Evolutionary conservation across 1,140 invertebrate genomes (phyloP), one percentile per base, ranked within the genome.

Genomic region (Euwallacea similis): DNA sequence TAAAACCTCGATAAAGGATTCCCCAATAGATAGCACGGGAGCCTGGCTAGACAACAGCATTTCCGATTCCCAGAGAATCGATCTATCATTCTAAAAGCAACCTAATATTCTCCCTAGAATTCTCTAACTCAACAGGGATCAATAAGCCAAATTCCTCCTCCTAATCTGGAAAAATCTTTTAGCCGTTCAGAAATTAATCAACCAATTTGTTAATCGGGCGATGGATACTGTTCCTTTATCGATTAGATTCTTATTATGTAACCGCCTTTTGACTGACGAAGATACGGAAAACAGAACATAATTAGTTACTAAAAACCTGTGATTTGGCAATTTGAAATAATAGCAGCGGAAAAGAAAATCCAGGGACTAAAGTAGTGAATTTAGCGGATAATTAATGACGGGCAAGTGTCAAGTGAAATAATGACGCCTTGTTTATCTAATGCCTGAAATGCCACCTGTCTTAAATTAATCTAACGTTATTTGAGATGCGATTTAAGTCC

Each of bases 71-170:
- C 67, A 69, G 60, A 60, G 67, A 61, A 62, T 62, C 67, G 60
- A 69, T 69, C 50, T 44, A 69, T 69, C 67, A 69, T 69, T 69
- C 58, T 69, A 62, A 69, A 69, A 62, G 44, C 67, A 69, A 69
- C 67, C 59, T 69, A 63, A 69, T 69, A 69, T 69, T 62, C 67
- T 69, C 67, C 15, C 16, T 60, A 63, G 67, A 63, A 69, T 69
- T 62, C 60, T 21, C 59, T 11, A 58, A 53, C 50, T 62, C 67
- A 61, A 46, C 58, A 44, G 58, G 67, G 67, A 69, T 69, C 67
- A 62, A 69, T 69, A 69, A 69, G 59, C 67, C 42, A 42, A 68
- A 61, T 62, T 69, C 67, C 58, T 50, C 15, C 58, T 43, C 42
- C 55, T 62, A 62, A 61, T 61, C 58, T 54, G 21, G 47, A 69